Evolutionary conservation across 2,113 vertebrate species (phyloP).

Genomic region (Neomonachus schauinslandi): DNA sequence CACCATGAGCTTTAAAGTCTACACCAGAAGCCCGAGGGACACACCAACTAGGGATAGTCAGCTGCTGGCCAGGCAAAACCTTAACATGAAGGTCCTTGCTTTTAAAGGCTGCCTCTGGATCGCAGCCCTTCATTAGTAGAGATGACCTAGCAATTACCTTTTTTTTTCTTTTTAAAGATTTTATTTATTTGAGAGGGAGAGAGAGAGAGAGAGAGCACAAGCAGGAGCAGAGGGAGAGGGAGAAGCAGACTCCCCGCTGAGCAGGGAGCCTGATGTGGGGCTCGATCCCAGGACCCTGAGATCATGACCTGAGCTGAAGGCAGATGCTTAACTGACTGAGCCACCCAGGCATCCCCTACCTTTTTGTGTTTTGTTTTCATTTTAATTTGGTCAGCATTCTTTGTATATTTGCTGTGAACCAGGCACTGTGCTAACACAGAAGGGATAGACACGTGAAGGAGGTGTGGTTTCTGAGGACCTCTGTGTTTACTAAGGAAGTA

Average conservation of each 20-base stretch:
- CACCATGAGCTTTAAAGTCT: neutral
- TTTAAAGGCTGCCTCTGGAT: neutral
- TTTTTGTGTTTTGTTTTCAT: neutral
- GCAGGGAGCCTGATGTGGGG: no score
- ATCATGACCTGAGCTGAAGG: neutral
- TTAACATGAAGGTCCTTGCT: neutral
- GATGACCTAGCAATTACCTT: neutral
- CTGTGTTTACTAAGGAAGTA: neutral
- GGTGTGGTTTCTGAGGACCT: neutral
- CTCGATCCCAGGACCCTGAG: no score
- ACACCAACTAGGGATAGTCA: neutral
- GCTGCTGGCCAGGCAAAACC: neutral
- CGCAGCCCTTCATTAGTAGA: neutral
- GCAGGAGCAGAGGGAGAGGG: no score
- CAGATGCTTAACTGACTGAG: neutral
- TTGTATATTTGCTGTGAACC: neutral
- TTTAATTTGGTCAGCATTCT: neutral
- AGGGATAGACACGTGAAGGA: no score
- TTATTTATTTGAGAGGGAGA: no score
- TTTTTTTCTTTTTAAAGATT: neutral
- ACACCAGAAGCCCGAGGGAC: neutral
- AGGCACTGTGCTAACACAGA: neutral
- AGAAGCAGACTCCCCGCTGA: no score
- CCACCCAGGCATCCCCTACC: neutral
- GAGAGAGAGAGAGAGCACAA: no score